Percentiles rank a stretch among this genome's conserved stretches.
Conservation (phyloP, 2,797 vertebrate species). For the Sebastes melanostomus region DNA sequence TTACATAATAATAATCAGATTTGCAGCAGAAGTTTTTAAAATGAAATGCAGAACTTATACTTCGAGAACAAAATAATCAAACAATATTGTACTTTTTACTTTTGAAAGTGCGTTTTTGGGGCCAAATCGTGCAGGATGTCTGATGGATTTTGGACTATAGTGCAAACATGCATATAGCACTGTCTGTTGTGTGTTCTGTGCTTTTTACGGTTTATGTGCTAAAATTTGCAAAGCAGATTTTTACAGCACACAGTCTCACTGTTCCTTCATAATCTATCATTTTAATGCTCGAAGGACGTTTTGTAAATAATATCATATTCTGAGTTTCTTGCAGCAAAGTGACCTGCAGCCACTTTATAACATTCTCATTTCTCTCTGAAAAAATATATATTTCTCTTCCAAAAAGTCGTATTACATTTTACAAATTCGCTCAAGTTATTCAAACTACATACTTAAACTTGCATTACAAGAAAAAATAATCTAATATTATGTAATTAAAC, state of each 20-base stretch:
- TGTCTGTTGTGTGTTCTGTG: background rate
- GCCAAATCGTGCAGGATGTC: background rate
- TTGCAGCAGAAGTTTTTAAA: background rate
- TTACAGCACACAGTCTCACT: background rate
- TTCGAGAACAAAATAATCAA: too few relatives aligned
- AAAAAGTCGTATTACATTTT: background rate
- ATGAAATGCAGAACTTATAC: background rate
- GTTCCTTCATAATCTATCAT: background rate
- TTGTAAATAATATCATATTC: conserved; percentile 8
- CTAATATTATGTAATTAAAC: background rate
- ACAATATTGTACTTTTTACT: background rate
- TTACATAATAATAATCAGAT: background rate
- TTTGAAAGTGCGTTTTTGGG: background rate
- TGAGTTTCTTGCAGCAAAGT: background rate
- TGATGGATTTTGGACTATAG: background rate
- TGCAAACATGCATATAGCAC: background rate
- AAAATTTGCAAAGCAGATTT: background rate
- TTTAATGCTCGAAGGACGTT: conserved; percentile 5
- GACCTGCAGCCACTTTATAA: background rate
- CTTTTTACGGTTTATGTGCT: background rate
- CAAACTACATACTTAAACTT: background rate
- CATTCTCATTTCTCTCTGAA: background rate
- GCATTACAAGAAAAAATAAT: background rate
- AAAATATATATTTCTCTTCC: too few relatives aligned
- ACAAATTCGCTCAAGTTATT: background rate